These are phyloP conservation scores for Artibeus lituratus DNA, from an alignment of 2,797 vertebrate genomes.

Conservation along the genomic window DNA sequence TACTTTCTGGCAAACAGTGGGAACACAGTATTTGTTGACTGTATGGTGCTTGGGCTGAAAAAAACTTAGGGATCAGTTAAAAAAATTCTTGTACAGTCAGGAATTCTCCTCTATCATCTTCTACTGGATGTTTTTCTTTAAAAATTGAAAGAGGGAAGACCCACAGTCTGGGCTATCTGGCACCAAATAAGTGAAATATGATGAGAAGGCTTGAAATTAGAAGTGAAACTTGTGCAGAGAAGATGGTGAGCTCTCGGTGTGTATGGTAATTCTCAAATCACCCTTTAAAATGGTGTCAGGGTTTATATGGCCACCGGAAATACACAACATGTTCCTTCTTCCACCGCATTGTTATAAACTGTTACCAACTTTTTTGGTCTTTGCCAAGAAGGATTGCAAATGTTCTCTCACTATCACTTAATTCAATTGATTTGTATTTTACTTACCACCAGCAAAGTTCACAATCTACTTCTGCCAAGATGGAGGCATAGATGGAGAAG, in stretches of 20 bases:
- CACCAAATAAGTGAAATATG: not conserved
- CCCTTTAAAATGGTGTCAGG: not conserved
- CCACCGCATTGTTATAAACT: not conserved
- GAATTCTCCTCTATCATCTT: not conserved
- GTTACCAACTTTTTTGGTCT: not conserved
- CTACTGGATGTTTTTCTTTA: not conserved
- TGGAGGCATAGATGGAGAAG: too few relatives aligned
- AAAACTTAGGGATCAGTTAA: not conserved
- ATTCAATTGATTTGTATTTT: not conserved
- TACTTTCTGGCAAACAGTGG: not conserved
- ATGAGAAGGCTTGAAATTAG: not conserved
- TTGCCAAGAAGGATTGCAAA: not conserved
- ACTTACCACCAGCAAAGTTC: not conserved
- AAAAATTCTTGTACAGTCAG: not conserved
- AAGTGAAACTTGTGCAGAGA: not conserved
- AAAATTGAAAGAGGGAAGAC: not conserved
- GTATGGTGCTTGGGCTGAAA: not conserved
- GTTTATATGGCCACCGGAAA: not conserved
- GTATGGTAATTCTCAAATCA: not conserved
- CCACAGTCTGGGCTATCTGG: not conserved
- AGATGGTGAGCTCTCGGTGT: not conserved
- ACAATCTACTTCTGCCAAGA: not conserved
- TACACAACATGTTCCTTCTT: not conserved
- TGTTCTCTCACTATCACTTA: not conserved
- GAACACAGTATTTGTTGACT: not conserved